Evolutionary conservation across 2,113 vertebrate genomes (phyloP), one percentile per base, ranked within the genome.

Genomic region (Anas platyrhynchos): DNA sequence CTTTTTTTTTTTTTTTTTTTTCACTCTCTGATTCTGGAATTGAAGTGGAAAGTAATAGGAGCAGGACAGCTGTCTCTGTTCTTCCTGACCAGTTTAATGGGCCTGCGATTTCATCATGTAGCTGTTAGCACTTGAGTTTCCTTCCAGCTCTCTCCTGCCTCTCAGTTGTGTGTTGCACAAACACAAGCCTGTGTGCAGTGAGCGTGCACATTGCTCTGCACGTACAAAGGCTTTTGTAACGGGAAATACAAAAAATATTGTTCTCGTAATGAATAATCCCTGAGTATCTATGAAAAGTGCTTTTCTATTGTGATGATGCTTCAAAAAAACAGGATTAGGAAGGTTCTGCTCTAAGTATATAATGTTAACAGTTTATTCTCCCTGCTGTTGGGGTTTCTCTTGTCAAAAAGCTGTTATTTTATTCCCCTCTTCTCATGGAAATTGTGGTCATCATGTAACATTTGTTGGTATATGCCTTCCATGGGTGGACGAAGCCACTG

Each of bases 11-110:
- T 69, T 43, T n/a, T 26, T 46, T 41, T n/a, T 26, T 48, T 43
- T n/a, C 34, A 4, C 50, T 58, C 43, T 56, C 76, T 52, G 66
- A 31, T 83, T 94, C 62, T 86, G 71, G 46, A 85, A 94, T 56
- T 86, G 86, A 88, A 93, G 52, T 88, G 77, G 71, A 94, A 89
- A 91, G 68, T 66, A 93, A 11, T 89, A 86, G 90, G 76, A 86
- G 43, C 63, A 72, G 68, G 89, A 88, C 85, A 97, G 84, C 82
- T 95, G 90, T 88, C 22, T 4, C 50, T 0, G 11, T 94, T 97
- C 73, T 81, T 96, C 66, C 59, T 88, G 83, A 71, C 74, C 79
- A 25, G 87, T 94, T 86, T 94, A 95, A 68, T 91, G 44, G 59
- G 41, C 56, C 79, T 93, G 34, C 85, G 79, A 67, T 93, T 93